Percentiles rank a stretch among this genome's conserved stretches.
These are phyloP conservation scores for Caenorhabditis brenneri DNA, from an alignment of 1,140 invertebrate genomes.

Conservation along the genomic window DNA sequence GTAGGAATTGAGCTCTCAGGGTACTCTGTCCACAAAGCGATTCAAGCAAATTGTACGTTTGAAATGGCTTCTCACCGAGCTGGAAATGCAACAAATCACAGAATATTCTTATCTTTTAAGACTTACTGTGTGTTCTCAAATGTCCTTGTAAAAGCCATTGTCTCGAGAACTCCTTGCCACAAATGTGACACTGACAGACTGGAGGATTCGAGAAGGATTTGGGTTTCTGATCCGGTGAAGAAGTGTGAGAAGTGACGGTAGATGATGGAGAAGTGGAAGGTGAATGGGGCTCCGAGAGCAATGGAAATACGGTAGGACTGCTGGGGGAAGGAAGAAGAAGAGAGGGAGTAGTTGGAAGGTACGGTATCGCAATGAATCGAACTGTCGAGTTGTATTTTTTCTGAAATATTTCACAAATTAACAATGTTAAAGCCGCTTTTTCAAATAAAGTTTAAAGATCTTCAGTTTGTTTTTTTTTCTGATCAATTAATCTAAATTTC, in stretches of 20 bases:
- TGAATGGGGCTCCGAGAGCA: neutral
- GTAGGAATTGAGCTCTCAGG: conserved; percentile 97
- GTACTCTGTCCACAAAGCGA: conserved; percentile 96
- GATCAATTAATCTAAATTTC: too few relatives aligned
- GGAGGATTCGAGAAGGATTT: neutral
- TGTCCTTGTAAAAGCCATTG: conserved; percentile 94
- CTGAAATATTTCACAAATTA: neutral
- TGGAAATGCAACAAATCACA: neutral
- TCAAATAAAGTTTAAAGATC: too few relatives aligned
- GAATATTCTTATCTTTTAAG: neutral
- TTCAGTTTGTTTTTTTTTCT: too few relatives aligned
- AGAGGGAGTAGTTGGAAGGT: neutral
- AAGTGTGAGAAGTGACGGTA: neutral
- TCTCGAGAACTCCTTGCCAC: conserved; percentile 90
- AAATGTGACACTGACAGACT: conserved; percentile 74
- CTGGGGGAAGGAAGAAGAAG: neutral
- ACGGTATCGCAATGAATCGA: neutral
- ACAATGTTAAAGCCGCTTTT: too few relatives aligned
- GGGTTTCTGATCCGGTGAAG: neutral
- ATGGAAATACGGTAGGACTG: neutral
- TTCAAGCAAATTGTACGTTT: conserved; percentile 96
- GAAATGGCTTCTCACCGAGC: conserved; percentile 88
- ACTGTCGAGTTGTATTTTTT: conserved; percentile 15
- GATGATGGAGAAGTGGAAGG: neutral
- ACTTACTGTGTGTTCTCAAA: conserved; percentile 82